Evolutionary conservation across 2,113 vertebrate genomes (phyloP), one percentile per base, ranked within the genome.

Genomic region (Tenrec ecaudatus): DNA sequence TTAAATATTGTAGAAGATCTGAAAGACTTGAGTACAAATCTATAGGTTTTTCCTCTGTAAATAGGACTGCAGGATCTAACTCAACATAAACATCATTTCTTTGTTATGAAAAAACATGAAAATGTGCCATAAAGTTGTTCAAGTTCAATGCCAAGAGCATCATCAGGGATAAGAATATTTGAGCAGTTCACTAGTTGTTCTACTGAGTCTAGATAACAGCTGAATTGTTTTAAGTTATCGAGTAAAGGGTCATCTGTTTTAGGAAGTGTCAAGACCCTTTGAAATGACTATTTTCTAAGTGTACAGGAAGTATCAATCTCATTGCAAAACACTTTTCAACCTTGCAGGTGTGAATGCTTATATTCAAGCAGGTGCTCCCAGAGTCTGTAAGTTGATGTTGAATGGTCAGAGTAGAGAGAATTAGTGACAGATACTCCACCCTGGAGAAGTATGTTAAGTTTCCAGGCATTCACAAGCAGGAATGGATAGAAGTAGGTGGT

Each of bases 291-390:
- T 84, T 80, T 68, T 53, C 43, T 53, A 53, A 53, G 47, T 53
- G 47, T 53, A 53, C 47, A 10, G 6, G 9, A 53, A 53, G 47
- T 7, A 53, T 53, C 47, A 53, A 53, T 76, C 58, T 38, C 19
- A 20, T 6, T 12, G 2, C 19, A 75, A 12, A 25, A 1, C 3
- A 25, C 9, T 8, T 0, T 8, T n/a, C 9, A 17, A 60, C 3
- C 23, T 27, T 12, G 23, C 6, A 11, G 12, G 60, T 33, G 23
- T 2, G 2, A 36, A 40, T 3, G 2, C 23, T 80, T 36, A 10
- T 81, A 19, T 38, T 57, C 25, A 38, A n/a, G 58, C 15, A 27
- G n/a, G 6, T 43, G 8, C 22, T 68, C 36, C 31, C 27, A 7
- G 6, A 60, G 25, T 68, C 23, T 25, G 36, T 17, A 10, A n/a